Conservation (phyloP, 2,888 invertebrate genomes). For the Netelia virgata region DNA sequence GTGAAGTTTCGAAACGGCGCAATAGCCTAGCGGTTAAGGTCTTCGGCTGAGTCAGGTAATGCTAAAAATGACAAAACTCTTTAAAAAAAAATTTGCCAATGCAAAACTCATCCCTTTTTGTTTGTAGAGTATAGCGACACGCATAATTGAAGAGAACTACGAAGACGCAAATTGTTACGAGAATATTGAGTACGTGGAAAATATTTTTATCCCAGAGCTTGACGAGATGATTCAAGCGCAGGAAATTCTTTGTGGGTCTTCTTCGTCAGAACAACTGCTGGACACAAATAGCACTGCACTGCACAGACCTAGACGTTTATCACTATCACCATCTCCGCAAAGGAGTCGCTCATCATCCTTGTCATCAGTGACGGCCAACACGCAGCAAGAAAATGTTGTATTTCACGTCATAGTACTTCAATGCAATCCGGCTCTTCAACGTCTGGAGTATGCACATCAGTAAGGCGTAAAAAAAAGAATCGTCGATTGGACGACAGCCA, state of each 20-base stretch:
- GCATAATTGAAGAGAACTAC: neutral
- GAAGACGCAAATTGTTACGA: slow-evolving; percentile 5
- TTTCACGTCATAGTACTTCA: slow-evolving; percentile 9
- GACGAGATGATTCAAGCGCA: neutral
- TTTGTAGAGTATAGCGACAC: too few relatives aligned
- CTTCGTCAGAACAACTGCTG: neutral
- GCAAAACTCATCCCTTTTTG: too few relatives aligned
- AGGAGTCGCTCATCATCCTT: slow-evolving; percentile 16
- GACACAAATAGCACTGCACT: neutral
- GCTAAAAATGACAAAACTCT: too few relatives aligned
- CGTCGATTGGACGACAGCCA: slow-evolving; percentile 12
- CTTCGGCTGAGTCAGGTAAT: too few relatives aligned
- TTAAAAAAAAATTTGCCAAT: too few relatives aligned
- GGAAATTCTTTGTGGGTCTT: slow-evolving; percentile 9
- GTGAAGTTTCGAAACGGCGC: too few relatives aligned
- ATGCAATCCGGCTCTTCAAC: slow-evolving; percentile 16
- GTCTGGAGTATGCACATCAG: slow-evolving; percentile 25
- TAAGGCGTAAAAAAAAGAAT: slow-evolving; percentile 7
- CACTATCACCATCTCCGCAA: slow-evolving; percentile 7
- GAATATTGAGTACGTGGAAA: slow-evolving; percentile 22
- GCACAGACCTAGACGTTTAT: slow-evolving; percentile 1
- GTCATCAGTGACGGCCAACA: neutral
- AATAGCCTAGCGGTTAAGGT: too few relatives aligned
- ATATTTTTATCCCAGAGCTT: neutral
- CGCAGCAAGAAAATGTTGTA: slow-evolving; percentile 6